Evolutionary conservation across 2,888 invertebrate genomes (phyloP), one percentile per base, ranked within the genome.

Genomic region (Chloromyia formosa): DNA sequence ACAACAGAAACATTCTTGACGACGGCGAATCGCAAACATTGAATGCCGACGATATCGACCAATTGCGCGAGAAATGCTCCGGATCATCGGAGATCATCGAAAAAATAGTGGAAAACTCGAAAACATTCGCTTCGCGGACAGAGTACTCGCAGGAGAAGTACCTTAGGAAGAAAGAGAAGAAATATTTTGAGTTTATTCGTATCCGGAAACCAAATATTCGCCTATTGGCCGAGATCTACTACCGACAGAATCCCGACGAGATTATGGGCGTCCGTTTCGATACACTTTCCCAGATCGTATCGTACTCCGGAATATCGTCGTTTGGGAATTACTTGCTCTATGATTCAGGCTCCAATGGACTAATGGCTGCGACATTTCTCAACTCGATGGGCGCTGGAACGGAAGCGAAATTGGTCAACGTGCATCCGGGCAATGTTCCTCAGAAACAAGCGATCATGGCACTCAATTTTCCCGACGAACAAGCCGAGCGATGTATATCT

Each of bases 121-220:
- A 91, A 78, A 96, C 97, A 0, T 98, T 98, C 84, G 89, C 90
- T 49, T 88, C 90, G 74, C 97, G 97, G 87, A 98, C 97, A 0
- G 95, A 94, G 81, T 98, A 92, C 84, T 93, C 94, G 0, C 94
- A 98, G 84, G 94, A 95, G 80, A 98, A 98, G 84, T 98, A 98
- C 84, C 88, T 98, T 58, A 93, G 93, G 80, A 98, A 98, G 83
- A 99, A 99, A 84, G 94, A 95, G 81, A 93, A 93, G 80, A 98
- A 98, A 85, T 98, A 97, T 85, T 93, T 91, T 82, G 94, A 94
- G 81, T 93, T 91, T 81, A 86, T 96, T 16, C 91, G 92, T 78
- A 88, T 98, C 64, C 86, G 93, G 4, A 90, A 89, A 81, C 97
- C 98, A 0, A 94, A 91, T 49, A 88, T 97, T 75, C 87, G 95